Evolutionary conservation across 2,113 vertebrate genomes (phyloP), one percentile per base, ranked within the genome.

Genomic region (Pedionomus torquatus): DNA sequence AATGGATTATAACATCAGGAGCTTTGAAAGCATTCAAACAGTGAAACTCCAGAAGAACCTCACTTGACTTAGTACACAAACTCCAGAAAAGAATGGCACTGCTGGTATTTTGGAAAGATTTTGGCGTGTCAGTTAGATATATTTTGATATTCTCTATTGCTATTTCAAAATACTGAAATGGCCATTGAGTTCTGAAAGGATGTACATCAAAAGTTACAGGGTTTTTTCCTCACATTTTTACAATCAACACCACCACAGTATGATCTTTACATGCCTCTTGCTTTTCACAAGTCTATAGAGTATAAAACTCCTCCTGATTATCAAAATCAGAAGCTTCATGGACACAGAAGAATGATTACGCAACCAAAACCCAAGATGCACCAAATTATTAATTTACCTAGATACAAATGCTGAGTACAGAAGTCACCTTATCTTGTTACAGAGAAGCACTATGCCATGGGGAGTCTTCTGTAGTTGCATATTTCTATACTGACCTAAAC

Each of bases 161-260:
- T 90, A 14, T 65, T 93, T 61, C 21, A 41, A 72, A 79, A 18
- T 33, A 79, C 7, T 66, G 46, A 85, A 78, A 30, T 60, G 1
- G 48, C 19, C 18, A 41, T 20, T 31, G 10, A 74, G 13, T 70
- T 95, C 51, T 87, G n/a, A 74, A 68, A 75, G n/a, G 2, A 68
- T 3, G 4, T 14, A n/a, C 11, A 71, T 30, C 46, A 79, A 70
- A 63, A 55, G 13, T 11, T 46, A 23, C 13, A 65, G 10, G 7
- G 0, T 20, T 82, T 76, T 68, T 5, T 21, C 26, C 35, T 71
- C 25, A 31, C 2, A 2, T 70, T 88, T 83, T 3, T 1, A 35
- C 2, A 1, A 41, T 60, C 31, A 54, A 1, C 44, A 58, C 33
- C 44, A 78, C 26, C 15, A 54, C 24, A 70, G 46, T 14, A 46